Conservation (phyloP, 2,113 vertebrate species). For the Vidua macroura region DNA sequence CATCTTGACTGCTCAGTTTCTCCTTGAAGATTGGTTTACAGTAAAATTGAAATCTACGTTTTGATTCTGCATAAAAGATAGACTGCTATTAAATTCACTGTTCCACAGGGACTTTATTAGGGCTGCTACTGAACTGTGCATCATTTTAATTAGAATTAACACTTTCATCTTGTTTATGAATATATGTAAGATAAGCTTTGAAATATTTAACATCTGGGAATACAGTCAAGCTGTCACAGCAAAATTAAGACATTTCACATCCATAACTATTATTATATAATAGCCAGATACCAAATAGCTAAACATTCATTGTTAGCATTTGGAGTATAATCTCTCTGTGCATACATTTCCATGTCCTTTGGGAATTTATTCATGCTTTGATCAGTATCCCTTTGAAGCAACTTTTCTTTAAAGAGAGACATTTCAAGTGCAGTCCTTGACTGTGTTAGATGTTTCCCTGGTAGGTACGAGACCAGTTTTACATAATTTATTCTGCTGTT, state of each 20-base stretch:
- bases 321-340: conserved; percentile 68
- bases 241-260: conserved; percentile 70
- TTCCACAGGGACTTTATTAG: conserved; percentile 50
- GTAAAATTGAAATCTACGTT: not conserved
- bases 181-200: conserved; percentile 54
- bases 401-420: conserved; percentile 80
- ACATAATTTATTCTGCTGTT: conserved; percentile 75
- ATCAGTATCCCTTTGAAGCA: conserved; percentile 86
- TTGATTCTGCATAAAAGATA: not conserved
- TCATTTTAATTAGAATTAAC: conserved; percentile 75
- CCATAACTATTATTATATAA: conserved; percentile 52
- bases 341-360: conserved; percentile 70
- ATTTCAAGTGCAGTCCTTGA: conserved; percentile 77
- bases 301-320: conserved; percentile 78
- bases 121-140: conserved; percentile 35
- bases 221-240: conserved; percentile 56
- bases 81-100: conserved; percentile 27
- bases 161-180: conserved; percentile 69
- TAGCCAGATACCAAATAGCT: conserved; percentile 72
- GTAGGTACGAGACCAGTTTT: conserved; percentile 67
- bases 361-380: conserved; percentile 84
- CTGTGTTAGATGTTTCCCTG: conserved; percentile 76
- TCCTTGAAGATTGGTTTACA: not conserved
- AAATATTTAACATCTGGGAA: conserved; percentile 67
- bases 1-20: not conserved